Conservation (phyloP, 2,888 invertebrate species). For the Oligia strigilis region DNA sequence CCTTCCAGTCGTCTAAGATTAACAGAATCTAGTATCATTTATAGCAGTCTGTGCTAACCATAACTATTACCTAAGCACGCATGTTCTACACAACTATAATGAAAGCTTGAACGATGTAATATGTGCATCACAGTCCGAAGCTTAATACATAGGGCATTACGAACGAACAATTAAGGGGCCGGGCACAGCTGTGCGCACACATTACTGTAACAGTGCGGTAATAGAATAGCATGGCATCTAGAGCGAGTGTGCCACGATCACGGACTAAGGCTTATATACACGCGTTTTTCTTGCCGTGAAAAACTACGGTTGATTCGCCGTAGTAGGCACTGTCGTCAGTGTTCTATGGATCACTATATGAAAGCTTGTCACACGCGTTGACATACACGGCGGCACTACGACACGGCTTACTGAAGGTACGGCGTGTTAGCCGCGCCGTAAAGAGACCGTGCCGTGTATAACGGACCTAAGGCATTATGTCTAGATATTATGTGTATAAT, state of each 20-base stretch:
- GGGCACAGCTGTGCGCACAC: conserved; percentile 39
- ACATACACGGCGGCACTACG: neutral
- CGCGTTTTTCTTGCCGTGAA: neutral
- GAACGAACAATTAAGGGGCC: conserved; percentile 21
- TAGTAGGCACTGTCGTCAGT: neutral
- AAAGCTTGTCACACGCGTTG: neutral
- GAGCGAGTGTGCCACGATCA: neutral
- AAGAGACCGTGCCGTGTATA: neutral
- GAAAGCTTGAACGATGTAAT: conserved; percentile 6
- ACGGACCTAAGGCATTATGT: neutral
- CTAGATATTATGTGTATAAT: neutral
- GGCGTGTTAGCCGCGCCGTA: neutral
- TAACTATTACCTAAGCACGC: neutral
- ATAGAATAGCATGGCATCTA: conserved; percentile 5
- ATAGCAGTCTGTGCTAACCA: neutral
- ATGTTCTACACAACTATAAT: neutral
- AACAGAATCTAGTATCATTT: neutral
- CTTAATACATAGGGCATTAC: conserved; percentile 12
- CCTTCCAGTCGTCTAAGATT: neutral
- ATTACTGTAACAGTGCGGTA: conserved; percentile 15
- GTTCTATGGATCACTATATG: neutral
- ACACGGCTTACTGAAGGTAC: neutral
- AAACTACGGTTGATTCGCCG: neutral
- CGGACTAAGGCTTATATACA: neutral
- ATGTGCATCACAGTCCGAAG: conserved; percentile 23